Percentiles rank a stretch among this genome's conserved stretches.
Evolutionary conservation across 2,113 vertebrate species (phyloP).

Genomic region (Phalacrocorax pelagicus): DNA sequence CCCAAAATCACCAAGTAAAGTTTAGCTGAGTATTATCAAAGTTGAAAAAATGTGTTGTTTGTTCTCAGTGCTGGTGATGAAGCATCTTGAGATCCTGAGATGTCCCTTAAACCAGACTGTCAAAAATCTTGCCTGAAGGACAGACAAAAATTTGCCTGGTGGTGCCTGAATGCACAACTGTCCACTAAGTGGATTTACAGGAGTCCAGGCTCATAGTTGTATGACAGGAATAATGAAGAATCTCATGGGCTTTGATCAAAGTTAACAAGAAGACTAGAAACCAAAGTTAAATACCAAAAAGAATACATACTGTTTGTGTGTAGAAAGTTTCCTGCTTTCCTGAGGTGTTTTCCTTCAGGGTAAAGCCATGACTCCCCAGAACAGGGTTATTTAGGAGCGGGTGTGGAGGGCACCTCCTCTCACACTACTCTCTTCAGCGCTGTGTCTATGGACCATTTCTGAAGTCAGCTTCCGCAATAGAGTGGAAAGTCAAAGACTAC

Average conservation of each 20-base stretch:
- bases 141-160: not conserved
- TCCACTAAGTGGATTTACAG: not conserved
- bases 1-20: not conserved
- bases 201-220: not conserved
- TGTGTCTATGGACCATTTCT: not conserved
- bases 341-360: fast-evolving
- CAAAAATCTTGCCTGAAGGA: no score
- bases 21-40: not conserved
- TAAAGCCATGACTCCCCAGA: not conserved
- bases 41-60: not conserved
- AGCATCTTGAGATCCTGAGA: not conserved
- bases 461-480: not conserved
- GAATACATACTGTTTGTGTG: not conserved
- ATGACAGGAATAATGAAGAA: not conserved
- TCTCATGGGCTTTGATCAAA: not conserved
- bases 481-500: not conserved
- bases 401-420: no score
- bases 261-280: not conserved
- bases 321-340: not conserved
- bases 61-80: not conserved
- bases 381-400: not conserved
- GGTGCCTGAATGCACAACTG: not conserved
- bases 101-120: not conserved
- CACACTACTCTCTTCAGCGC: fast-evolving
- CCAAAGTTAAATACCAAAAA: not conserved